Evolutionary conservation across 2,888 invertebrate genomes (phyloP).

Genomic region (Sthenelais limicola): DNA sequence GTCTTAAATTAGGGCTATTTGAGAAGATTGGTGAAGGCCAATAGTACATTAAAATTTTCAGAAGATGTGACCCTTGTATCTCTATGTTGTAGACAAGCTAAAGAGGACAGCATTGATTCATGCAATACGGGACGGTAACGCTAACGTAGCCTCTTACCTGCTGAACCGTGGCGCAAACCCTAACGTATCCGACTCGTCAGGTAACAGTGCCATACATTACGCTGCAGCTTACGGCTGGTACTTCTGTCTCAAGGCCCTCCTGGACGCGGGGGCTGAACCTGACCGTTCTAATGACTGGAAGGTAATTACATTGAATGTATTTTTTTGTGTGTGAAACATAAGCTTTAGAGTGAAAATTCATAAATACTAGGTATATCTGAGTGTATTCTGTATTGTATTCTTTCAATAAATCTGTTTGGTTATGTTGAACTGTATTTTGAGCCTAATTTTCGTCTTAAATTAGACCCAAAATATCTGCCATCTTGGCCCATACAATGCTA

Average conservation of each 20-base stretch:
- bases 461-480: no score
- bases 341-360: no score
- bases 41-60: no score
- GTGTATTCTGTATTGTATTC: no score
- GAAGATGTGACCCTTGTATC: no score
- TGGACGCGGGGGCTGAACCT: slow-evolving; percentile 71
- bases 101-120: slow-evolving; percentile 74
- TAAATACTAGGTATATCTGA: no score
- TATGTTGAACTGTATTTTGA: no score
- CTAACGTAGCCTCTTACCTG: slow-evolving; percentile 73
- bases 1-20: no score
- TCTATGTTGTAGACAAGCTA: slow-evolving; percentile 71
- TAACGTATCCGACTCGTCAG: slow-evolving; percentile 73
- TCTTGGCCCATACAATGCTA: no score
- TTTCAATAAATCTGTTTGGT: no score
- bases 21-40: no score
- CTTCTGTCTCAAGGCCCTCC: slow-evolving; percentile 73
- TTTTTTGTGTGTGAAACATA: neutral
- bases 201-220: slow-evolving; percentile 75
- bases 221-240: slow-evolving; percentile 76
- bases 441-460: no score
- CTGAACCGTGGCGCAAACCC: slow-evolving; percentile 73
- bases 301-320: slow-evolving; percentile 58
- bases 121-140: slow-evolving; percentile 75
- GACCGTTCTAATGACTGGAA: slow-evolving; percentile 74